Percentiles rank a stretch among this genome's conserved stretches.
These are phyloP conservation scores for Cercopithecus hamlyni DNA, from an alignment of 2,797 vertebrate genomes.

Conservation along the genomic window DNA sequence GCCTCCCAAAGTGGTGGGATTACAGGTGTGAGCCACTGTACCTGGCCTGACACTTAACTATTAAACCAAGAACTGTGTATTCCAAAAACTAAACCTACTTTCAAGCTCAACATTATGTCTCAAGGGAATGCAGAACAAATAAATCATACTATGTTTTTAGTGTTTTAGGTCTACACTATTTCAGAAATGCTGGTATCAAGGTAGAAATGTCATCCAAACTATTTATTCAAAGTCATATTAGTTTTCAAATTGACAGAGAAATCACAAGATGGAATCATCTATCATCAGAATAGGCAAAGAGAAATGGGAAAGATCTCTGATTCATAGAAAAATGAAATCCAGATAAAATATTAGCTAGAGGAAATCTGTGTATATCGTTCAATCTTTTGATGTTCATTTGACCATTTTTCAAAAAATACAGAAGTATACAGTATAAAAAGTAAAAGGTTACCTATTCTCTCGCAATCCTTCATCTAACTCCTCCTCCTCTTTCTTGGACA, in stretches of 20 bases:
- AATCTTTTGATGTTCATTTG: background rate
- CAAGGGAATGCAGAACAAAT: conserved; percentile 18
- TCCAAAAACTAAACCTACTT: conserved; percentile 59
- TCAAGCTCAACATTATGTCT: conserved; percentile 35
- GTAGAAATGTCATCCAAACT: background rate
- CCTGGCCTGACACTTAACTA: conserved; percentile 16
- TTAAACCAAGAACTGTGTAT: conserved; percentile 50
- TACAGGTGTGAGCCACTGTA: background rate
- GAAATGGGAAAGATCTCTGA: background rate
- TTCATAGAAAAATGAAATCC: background rate
- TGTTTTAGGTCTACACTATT: background rate
- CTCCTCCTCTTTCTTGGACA: background rate
- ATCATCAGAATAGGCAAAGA: conserved; percentile 32
- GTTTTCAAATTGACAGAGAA: conserved; percentile 32
- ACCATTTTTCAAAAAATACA: background rate
- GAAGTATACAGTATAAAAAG: background rate
- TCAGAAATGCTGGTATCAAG: conserved; percentile 25
- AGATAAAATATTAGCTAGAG: background rate
- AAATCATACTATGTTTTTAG: conserved; percentile 39
- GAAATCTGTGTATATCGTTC: background rate
- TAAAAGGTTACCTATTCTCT: background rate
- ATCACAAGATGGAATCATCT: conserved; percentile 9
- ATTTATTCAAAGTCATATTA: conserved; percentile 22
- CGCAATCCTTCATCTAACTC: background rate
- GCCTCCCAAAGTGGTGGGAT: background rate